A percentile compares a stretch with the other conserved stretches of the same genome.
Conservation (phyloP, 2,113 vertebrate genomes). For the Formicarius rufipectus region DNA sequence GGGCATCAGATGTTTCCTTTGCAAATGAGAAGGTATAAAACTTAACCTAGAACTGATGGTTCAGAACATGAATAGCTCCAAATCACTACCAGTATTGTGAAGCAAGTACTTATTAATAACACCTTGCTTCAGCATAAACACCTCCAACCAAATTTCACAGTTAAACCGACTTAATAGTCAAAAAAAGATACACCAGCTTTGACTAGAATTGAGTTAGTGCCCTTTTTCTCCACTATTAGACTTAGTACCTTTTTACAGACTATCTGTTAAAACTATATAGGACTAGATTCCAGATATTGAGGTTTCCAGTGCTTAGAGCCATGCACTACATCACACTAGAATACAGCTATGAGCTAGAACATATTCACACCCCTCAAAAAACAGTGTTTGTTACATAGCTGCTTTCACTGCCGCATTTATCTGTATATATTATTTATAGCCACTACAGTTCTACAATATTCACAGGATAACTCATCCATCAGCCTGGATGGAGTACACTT, state of each 20-base stretch:
- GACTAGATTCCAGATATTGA: not conserved
- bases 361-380: not conserved
- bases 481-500: not conserved
- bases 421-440: not conserved
- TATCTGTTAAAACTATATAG: not conserved
- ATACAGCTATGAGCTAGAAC: not conserved
- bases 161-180: not conserved
- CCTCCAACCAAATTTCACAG: not conserved
- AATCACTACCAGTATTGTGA: not conserved
- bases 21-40: not conserved
- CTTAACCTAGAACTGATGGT: not conserved
- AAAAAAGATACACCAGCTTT: not conserved
- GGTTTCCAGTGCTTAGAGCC: not conserved
- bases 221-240: not conserved
- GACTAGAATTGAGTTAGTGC: not conserved
- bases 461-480: not conserved
- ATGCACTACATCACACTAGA: not conserved
- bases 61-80: not conserved
- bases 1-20: not conserved
- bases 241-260: not conserved
- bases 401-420: not conserved
- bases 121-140: not conserved
- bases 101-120: not conserved
- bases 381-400: not conserved
- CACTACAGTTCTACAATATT: not conserved